Base-by-base conservation (phyloP, 1,140 invertebrate species). In the Diabrotica virgifera region DNA sequence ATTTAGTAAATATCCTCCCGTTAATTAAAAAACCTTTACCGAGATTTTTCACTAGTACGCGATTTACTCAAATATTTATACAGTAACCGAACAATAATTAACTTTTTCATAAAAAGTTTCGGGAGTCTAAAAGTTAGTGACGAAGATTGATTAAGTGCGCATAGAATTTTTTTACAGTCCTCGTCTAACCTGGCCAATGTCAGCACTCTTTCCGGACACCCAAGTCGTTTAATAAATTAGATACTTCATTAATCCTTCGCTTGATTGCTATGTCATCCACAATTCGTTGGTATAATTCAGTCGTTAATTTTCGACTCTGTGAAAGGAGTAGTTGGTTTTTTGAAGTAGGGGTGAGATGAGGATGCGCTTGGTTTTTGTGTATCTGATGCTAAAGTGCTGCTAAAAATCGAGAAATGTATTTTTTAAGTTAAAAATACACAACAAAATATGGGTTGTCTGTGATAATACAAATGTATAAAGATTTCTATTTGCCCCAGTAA, bases 201-300 rank as follows among this genome's bases (percentile, higher is more conserved):
- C 40, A 46, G 40, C 40, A 46, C 40, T 46, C 40, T 46, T 46
- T n/a, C n/a, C 40, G 40, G 40, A 46, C 40, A 46, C 40, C 40
- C 40, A 46, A 46, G 40, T 46, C 40, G 40, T 46, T 46, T 46
- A 46, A 46, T 46, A 46, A 46, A 46, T 46, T 46, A 46, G 40
- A 46, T 46, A 46, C 8, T 46, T 46, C 40, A 46, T 46, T 46
- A 46, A 46, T 46, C 40, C 40, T 46, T 46, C 8, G 8, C 40
- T 46, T 46, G 40, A 46, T 46, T 46, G 40, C 40, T n/a, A 46
- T 46, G 40, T 46, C 40, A 46, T 46, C 40, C 40, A 46, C 40
- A 46, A 46, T 46, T 46, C 40, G 40, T 46, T 46, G 40, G 40
- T 46, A 46, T 46, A 46, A 46, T 46, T n/a, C 8, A 46, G n/a